Evolutionary conservation across 2,113 vertebrate genomes (phyloP).

Genomic region (Aegotheles bennettii): DNA sequence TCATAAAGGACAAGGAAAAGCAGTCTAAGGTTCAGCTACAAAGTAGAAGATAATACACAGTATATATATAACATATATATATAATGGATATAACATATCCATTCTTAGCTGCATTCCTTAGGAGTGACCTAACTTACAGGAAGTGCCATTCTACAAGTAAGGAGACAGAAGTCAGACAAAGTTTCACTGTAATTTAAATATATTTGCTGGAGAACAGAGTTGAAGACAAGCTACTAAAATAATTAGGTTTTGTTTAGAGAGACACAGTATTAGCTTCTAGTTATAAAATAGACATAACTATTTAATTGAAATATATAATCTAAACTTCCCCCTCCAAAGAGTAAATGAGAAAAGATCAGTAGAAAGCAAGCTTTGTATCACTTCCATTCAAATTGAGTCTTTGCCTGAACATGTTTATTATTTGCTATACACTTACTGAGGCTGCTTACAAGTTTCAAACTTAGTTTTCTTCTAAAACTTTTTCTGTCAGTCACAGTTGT

Average conservation of each 20-base stretch:
- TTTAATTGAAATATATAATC: neutral
- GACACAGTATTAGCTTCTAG: neutral
- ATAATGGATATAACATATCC: neutral
- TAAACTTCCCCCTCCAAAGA: neutral
- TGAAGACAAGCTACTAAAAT: neutral
- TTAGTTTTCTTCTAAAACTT: neutral
- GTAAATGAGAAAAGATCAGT: neutral
- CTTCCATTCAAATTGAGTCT: neutral
- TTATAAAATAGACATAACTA: neutral
- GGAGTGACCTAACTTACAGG: neutral
- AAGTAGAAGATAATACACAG: neutral
- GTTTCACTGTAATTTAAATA: neutral
- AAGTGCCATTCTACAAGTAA: neutral
- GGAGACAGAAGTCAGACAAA: neutral
- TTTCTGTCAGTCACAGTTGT: neutral
- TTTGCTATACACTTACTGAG: neutral
- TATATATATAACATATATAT: too few relatives aligned
- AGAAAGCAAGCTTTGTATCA: neutral
- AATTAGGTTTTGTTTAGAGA: neutral
- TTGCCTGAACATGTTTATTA: neutral
- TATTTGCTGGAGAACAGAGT: neutral
- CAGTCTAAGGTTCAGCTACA: neutral
- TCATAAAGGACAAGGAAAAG: neutral
- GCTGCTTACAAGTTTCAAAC: neutral
- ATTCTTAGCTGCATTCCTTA: neutral